Percentiles rank a stretch among this genome's conserved stretches.
Conservation (phyloP, 2,888 invertebrate species). For the Habrosyne pyritoides region DNA sequence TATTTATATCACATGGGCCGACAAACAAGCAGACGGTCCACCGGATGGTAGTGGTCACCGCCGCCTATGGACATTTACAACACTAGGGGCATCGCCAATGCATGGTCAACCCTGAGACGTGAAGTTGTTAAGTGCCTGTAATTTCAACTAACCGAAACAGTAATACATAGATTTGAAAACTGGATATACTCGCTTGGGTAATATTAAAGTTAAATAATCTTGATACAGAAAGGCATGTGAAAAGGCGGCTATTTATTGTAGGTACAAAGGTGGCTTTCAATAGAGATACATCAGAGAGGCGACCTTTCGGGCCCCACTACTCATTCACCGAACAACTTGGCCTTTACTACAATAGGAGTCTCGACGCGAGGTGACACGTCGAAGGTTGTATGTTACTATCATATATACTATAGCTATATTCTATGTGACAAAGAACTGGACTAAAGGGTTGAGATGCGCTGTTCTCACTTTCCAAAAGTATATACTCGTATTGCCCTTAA, state of each 20-base stretch:
- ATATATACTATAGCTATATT: slow-evolving; percentile 16
- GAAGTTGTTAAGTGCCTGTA: too few relatives aligned
- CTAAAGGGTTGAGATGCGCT: neutral
- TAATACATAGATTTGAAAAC: neutral
- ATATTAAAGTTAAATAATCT: neutral
- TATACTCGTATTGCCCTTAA: too few relatives aligned
- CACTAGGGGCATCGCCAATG: too few relatives aligned
- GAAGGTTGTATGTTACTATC: slow-evolving; percentile 44
- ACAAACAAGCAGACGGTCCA: too few relatives aligned
- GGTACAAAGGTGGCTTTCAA: slow-evolving; percentile 50
- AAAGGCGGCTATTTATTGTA: slow-evolving; percentile 55
- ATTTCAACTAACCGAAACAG: too few relatives aligned
- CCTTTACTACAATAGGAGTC: slow-evolving; percentile 67
- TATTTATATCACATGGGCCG: too few relatives aligned
- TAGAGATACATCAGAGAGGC: slow-evolving; percentile 59
- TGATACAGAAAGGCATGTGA: slow-evolving; percentile 22
- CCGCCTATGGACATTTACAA: too few relatives aligned
- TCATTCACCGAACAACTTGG: slow-evolving; percentile 64
- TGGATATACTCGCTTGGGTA: neutral
- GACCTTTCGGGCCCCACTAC: slow-evolving; percentile 63
- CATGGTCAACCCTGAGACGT: too few relatives aligned
- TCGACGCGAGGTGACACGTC: slow-evolving; percentile 35
- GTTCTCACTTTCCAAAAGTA: neutral
- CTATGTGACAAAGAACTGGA: neutral
- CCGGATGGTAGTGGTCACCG: too few relatives aligned